Evolutionary conservation across 2,797 vertebrate genomes (phyloP).

Genomic region (Vipera ursinii): DNA sequence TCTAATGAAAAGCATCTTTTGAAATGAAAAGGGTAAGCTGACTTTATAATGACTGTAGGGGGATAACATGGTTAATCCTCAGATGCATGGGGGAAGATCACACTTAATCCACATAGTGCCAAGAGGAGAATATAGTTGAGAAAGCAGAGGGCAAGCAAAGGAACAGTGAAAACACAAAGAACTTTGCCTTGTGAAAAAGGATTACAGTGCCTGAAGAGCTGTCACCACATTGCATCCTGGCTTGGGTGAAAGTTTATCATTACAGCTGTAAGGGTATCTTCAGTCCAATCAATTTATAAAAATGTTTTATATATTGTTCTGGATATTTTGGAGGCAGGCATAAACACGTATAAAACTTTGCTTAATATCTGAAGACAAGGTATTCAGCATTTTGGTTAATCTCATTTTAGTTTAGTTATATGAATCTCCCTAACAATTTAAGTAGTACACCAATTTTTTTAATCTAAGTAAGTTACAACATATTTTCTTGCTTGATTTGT

Average conservation of each 20-base stretch:
- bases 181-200: background rate
- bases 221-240: background rate
- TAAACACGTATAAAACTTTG: background rate
- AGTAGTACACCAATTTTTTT: background rate
- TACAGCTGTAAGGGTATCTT: background rate
- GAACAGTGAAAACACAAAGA: slow-evolving; percentile 13
- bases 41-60: slow-evolving; percentile 37
- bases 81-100: slow-evolving; percentile 47
- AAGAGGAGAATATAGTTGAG: slow-evolving; percentile 15
- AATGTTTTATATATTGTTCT: background rate
- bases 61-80: slow-evolving; percentile 55
- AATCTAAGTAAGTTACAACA: background rate
- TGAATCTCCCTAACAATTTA: background rate
- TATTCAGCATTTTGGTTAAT: background rate
- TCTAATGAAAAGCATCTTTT: slow-evolving; percentile 44
- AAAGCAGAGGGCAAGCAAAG: background rate
- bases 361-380: background rate
- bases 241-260: background rate
- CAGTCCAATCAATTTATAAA: background rate
- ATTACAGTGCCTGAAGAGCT: background rate
- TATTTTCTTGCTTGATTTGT: background rate
- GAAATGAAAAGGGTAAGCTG: slow-evolving; percentile 30
- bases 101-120: slow-evolving; percentile 34
- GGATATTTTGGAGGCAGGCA: background rate
- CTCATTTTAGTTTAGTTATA: background rate